A percentile compares a stretch with the other conserved stretches of the same genome.
These are phyloP conservation scores for Lutraria rhynchaena DNA, from an alignment of 1,140 invertebrate genomes.

Conservation along the genomic window DNA sequence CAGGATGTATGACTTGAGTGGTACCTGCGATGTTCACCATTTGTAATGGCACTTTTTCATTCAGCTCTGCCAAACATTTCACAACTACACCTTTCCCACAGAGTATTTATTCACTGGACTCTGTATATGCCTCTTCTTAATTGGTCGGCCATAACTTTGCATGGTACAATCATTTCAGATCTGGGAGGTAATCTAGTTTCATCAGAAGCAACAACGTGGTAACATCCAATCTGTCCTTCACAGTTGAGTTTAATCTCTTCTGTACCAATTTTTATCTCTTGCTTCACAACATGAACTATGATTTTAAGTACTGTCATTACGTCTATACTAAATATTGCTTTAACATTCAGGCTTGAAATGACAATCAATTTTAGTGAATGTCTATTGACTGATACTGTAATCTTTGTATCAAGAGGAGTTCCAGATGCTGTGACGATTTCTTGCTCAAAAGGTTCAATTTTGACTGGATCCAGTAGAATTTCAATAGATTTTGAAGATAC, in stretches of 20 bases:
- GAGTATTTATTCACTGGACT: neutral
- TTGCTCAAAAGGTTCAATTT: neutral
- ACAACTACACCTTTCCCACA: neutral
- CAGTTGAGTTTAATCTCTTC: neutral
- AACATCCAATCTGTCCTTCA: slow-evolving; percentile 19
- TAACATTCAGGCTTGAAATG: neutral
- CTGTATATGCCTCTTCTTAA: neutral
- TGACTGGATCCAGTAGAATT: neutral
- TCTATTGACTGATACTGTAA: neutral
- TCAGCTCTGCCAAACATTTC: neutral
- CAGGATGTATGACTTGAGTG: neutral
- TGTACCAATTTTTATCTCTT: neutral
- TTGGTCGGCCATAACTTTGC: neutral
- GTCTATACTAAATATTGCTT: slow-evolving; percentile 8
- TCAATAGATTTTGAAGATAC: neutral
- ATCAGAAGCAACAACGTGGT: neutral
- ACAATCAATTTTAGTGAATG: neutral
- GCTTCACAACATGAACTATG: neutral
- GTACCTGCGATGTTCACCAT: slow-evolving; percentile 1
- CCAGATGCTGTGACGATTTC: neutral
- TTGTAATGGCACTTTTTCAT: neutral
- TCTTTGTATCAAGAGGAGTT: neutral
- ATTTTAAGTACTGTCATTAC: neutral
- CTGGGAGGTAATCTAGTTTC: neutral
- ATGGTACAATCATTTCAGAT: neutral